Conservation (phyloP, 2,797 vertebrate genomes). For the Falco peregrinus region DNA sequence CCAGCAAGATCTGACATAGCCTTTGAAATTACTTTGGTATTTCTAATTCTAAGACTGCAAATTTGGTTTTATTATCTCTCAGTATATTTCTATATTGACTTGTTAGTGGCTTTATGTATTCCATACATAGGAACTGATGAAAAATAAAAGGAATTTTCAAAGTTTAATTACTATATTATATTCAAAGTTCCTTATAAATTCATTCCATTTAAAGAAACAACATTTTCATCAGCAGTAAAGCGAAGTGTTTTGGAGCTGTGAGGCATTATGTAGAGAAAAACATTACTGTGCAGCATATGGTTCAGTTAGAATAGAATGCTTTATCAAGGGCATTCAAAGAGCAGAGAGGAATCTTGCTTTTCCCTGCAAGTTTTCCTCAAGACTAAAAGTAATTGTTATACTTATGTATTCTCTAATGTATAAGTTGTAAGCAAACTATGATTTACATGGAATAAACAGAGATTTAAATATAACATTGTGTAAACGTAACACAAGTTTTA, state of each 20-base stretch:
- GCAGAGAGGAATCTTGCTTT: not conserved
- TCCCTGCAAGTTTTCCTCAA: not conserved
- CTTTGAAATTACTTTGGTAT: not conserved
- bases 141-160: not conserved
- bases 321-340: constrained; percentile 2
- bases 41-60: not conserved
- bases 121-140: not conserved
- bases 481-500: constrained; percentile 13
- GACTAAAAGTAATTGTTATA: constrained; percentile 31
- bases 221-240: not conserved
- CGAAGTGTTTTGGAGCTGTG: not conserved
- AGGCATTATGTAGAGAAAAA: not conserved
- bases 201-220: not conserved
- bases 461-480: constrained; percentile 5
- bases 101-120: not conserved
- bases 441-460: constrained; percentile 17
- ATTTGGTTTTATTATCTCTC: not conserved
- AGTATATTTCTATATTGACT: not conserved
- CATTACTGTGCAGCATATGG: not conserved
- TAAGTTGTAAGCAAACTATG: constrained; percentile 7
- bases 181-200: not conserved
- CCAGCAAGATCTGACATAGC: not conserved
- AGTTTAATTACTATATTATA: constrained; percentile 7
- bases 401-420: not conserved
- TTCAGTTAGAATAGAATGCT: constrained; percentile 11